phyloP scores from a whole-genome alignment of 2,113 vertebrate species.

The Ptilorrhoa leucosticta region DNA sequence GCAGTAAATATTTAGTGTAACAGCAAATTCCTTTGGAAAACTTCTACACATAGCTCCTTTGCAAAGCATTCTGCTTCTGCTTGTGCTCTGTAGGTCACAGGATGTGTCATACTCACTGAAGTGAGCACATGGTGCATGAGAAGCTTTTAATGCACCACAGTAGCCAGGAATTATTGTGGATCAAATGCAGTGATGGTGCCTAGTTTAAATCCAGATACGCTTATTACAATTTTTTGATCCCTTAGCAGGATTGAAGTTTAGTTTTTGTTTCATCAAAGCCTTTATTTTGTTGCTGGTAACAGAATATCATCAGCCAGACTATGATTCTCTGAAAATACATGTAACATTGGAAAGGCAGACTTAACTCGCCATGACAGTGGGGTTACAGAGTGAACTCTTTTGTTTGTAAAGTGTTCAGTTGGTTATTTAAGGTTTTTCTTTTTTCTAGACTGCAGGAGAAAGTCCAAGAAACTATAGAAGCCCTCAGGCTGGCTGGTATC shows the following conservation, averaged over 20 bases:
- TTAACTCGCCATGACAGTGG: background rate
- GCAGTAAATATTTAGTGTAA: background rate
- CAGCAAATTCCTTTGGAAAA: background rate
- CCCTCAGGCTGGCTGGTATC: slow-evolving; percentile 91
- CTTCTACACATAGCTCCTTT: background rate
- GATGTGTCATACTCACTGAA: background rate
- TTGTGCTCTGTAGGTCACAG: background rate
- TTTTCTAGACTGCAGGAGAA: slow-evolving; percentile 90
- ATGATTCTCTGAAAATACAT: background rate
- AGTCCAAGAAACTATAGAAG: slow-evolving; percentile 95
- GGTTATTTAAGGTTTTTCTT: background rate
- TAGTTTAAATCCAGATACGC: background rate
- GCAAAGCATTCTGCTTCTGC: background rate
- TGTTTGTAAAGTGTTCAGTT: background rate
- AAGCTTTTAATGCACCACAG: background rate
- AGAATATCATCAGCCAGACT: background rate
- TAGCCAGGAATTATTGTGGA: background rate
- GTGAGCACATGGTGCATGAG: background rate
- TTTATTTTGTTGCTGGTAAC: background rate
- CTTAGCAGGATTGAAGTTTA: background rate
- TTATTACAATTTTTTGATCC: background rate
- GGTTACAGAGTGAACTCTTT: background rate
- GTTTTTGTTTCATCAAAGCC: background rate
- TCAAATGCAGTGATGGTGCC: background rate
- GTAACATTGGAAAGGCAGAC: background rate